phyloP scores from a whole-genome alignment of 2,888 invertebrate genomes.

The Neuroscelio doddi region DNA sequence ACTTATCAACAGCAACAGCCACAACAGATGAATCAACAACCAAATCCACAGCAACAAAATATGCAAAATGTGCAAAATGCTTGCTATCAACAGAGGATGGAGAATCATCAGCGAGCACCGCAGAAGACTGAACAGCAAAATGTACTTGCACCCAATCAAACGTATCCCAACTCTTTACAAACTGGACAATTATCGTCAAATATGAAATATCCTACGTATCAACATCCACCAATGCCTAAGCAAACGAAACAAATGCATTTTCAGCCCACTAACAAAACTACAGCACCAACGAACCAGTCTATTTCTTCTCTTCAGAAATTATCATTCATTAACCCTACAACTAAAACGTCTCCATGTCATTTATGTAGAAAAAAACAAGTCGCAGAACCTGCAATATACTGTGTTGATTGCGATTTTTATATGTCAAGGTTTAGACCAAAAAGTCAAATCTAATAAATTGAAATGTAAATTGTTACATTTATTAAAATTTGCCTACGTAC shows the following conservation, averaged over 20 bases:
- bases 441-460: constrained; percentile 67
- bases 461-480: too few relatives aligned
- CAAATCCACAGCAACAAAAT: too few relatives aligned
- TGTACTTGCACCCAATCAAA: constrained; percentile 61
- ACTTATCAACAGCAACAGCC: constrained; percentile 63
- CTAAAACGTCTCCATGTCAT: constrained; percentile 83
- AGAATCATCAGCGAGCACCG: constrained; percentile 66
- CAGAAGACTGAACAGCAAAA: constrained; percentile 71
- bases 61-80: constrained; percentile 46
- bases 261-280: constrained; percentile 82
- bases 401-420: constrained; percentile 93
- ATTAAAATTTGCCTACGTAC: constrained; percentile 9
- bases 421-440: constrained; percentile 87
- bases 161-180: constrained; percentile 64
- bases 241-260: constrained; percentile 79
- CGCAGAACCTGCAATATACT: constrained; percentile 85
- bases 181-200: constrained; percentile 65
- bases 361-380: constrained; percentile 90
- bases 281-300: constrained; percentile 76
- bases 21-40: too few relatives aligned
- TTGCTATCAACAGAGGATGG: constrained; percentile 53
- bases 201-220: constrained; percentile 76
- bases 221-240: constrained; percentile 77
- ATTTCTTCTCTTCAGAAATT: constrained; percentile 85
- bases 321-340: constrained; percentile 37